These are phyloP conservation scores for Vulpes ferrilata DNA, from an alignment of 2,113 vertebrate species.

Conservation along the genomic window DNA sequence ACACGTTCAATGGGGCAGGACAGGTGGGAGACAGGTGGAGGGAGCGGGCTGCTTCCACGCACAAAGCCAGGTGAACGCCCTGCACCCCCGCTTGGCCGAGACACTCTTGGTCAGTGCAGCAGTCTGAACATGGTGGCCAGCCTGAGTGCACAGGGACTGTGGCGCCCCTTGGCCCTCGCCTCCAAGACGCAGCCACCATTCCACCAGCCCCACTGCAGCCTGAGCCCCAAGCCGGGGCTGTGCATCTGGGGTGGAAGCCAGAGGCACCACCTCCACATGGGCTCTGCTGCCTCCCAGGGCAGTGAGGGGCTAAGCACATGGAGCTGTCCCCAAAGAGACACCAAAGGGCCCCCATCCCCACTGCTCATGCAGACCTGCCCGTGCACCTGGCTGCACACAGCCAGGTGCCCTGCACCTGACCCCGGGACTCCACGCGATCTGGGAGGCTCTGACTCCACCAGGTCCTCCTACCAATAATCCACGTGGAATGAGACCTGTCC, in stretches of 20 bases:
- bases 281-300: background rate
- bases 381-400: too few species aligned
- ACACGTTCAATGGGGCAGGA: background rate
- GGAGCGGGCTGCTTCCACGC: background rate
- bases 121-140: background rate
- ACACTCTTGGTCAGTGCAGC: background rate
- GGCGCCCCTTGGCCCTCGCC: background rate
- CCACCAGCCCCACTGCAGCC: background rate
- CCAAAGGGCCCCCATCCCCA: too few species aligned
- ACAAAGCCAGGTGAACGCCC: fast-evolving
- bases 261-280: fast-evolving
- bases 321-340: background rate
- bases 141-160: background rate
- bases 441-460: background rate
- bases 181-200: background rate
- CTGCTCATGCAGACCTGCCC: background rate
- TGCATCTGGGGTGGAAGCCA: background rate
- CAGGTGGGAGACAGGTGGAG: background rate
- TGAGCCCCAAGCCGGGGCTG: background rate
- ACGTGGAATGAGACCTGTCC: fast-evolving
- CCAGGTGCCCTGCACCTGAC: background rate
- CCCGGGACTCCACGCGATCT: fast-evolving
- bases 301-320: fast-evolving
- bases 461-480: background rate
- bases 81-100: background rate